Conservation (phyloP, 2,113 vertebrate genomes). For the Theristicus caerulescens region DNA sequence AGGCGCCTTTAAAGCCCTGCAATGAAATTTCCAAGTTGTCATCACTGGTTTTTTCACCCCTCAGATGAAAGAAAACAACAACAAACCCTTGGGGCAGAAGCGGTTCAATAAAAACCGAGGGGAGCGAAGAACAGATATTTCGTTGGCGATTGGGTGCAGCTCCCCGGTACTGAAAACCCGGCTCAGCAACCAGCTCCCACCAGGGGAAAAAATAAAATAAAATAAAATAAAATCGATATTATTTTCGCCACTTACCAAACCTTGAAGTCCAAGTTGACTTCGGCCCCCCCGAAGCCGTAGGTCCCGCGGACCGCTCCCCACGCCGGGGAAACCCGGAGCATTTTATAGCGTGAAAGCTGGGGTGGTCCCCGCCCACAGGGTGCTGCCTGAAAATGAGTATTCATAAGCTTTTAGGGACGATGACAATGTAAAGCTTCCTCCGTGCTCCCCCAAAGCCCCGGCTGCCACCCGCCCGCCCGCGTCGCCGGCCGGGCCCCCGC, state of each 20-base stretch:
- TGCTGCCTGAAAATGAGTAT: constrained; percentile 40
- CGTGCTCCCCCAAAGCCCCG: background rate
- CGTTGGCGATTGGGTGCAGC: background rate
- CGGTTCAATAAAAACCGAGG: background rate
- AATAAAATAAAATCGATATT: background rate
- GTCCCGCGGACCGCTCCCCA: background rate
- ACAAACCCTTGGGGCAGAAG: background rate
- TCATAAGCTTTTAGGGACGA: constrained; percentile 4
- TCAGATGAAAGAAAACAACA: background rate
- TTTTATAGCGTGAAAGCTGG: constrained; percentile 54
- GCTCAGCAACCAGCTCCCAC: background rate
- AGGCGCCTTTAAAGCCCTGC: background rate
- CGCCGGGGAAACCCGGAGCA: background rate
- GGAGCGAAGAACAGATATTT: background rate
- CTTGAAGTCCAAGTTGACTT: background rate
- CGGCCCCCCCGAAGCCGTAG: background rate
- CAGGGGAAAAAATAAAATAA: background rate
- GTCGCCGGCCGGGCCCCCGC: background rate
- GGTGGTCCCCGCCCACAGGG: constrained; percentile 52
- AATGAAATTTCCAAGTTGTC: background rate
- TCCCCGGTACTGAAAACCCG: background rate
- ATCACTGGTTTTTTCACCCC: background rate
- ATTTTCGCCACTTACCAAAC: background rate
- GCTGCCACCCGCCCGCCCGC: background rate
- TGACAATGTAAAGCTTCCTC: background rate